phyloP scores from a whole-genome alignment of 1,140 invertebrate species.

The Aphis craccivora region DNA sequence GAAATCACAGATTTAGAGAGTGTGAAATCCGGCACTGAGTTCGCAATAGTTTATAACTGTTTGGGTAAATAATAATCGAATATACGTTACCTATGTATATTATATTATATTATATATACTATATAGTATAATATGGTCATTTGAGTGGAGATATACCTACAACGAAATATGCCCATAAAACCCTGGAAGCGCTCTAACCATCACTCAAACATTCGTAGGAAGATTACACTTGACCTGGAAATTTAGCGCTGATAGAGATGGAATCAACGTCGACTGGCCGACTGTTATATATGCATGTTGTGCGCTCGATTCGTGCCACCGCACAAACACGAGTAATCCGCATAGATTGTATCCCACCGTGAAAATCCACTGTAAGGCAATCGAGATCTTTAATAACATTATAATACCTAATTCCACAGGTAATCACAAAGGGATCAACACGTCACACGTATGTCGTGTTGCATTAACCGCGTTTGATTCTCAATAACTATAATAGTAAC shows the following conservation, averaged over 20 bases:
- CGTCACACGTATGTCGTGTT: not conserved
- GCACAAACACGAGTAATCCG: not conserved
- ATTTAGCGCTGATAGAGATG: not conserved
- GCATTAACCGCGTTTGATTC: not conserved
- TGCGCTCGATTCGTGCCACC: not conserved
- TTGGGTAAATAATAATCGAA: constrained; percentile 9
- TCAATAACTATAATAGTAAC: not conserved
- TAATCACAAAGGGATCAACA: not conserved
- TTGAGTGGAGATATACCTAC: not conserved
- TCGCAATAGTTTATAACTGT: not conserved
- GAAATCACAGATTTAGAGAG: not conserved
- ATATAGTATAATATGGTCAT: too few relatives aligned
- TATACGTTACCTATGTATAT: not conserved
- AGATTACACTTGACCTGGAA: not conserved
- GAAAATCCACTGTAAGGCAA: constrained; percentile 1
- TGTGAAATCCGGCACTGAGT: not conserved
- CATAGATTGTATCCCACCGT: not conserved
- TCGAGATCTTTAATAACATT: not conserved
- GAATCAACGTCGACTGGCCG: not conserved
- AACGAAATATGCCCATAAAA: not conserved
- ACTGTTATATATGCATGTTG: not conserved
- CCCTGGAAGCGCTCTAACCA: not conserved
- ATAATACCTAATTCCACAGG: not conserved
- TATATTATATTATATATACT: not conserved
- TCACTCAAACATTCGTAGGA: not conserved